Evolutionary conservation across 2,797 vertebrate species (phyloP).

Genomic region (Prunella strophiata): DNA sequence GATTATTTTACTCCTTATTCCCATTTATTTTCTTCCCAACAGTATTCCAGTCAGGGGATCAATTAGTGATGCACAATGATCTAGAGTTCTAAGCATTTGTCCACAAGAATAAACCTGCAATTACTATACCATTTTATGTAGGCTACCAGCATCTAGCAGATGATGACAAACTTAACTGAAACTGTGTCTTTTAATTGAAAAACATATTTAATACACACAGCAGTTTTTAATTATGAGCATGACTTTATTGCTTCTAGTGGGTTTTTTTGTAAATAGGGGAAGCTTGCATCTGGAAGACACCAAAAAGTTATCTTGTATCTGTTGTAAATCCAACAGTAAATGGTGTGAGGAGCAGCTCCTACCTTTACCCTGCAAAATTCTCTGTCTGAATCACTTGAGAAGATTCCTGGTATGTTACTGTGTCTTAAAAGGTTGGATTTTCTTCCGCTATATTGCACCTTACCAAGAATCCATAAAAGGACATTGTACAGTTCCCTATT

Average conservation of each 20-base stretch:
- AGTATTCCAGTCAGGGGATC: neutral
- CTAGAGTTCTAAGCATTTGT: neutral
- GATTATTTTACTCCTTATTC: neutral
- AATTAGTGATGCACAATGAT: neutral
- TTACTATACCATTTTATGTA: neutral
- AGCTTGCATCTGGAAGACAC: neutral
- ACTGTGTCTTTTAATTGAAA: neutral
- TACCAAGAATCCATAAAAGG: neutral
- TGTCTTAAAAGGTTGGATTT: neutral
- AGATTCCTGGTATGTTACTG: neutral
- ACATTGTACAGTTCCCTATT: neutral
- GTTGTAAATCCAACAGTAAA: neutral
- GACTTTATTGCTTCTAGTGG: neutral
- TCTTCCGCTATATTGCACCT: neutral
- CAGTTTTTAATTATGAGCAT: neutral
- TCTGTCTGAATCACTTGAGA: neutral
- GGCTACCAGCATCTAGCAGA: neutral
- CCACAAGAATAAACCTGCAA: constrained; percentile 5
- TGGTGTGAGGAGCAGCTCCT: neutral
- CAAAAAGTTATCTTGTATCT: neutral
- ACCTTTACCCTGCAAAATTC: neutral
- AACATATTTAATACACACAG: neutral
- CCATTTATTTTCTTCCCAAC: neutral
- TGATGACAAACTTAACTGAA: neutral
- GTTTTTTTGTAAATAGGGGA: neutral